A percentile compares a stretch with the other conserved stretches of the same genome.
Conservation (phyloP, 2,888 invertebrate species). For the Enoplolaimus lenunculus region DNA sequence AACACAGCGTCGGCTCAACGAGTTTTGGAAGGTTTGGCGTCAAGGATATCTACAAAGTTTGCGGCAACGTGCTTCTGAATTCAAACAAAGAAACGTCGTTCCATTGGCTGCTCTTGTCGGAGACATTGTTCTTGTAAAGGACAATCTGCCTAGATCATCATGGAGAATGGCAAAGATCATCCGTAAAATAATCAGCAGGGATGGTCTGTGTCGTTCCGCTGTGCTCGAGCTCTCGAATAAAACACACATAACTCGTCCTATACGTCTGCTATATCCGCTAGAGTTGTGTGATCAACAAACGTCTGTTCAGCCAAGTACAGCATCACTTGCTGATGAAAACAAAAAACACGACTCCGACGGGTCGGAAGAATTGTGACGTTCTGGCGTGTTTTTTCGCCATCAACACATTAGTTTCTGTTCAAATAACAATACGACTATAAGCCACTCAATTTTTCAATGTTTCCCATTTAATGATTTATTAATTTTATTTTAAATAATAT, state of each 20-base stretch:
- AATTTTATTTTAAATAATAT: too few species aligned
- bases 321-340: background rate
- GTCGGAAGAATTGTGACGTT: background rate
- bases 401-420: background rate
- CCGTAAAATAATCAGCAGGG: background rate
- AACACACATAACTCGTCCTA: background rate
- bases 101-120: background rate
- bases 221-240: background rate
- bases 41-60: background rate
- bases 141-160: constrained; percentile 1
- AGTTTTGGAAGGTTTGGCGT: background rate
- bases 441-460: background rate
- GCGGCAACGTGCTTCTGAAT: constrained; percentile 19
- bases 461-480: background rate
- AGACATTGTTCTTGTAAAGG: constrained; percentile 4
- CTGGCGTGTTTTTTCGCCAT: background rate
- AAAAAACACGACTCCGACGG: background rate
- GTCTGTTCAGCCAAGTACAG: background rate
- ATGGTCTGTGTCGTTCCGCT: background rate
- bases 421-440: background rate
- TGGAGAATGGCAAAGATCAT: constrained; percentile 1
- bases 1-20: background rate
- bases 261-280: background rate
- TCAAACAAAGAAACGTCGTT: background rate
- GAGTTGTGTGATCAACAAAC: background rate